A percentile compares a stretch with the other conserved stretches of the same genome.
phyloP scores from a whole-genome alignment of 2,888 invertebrate genomes.

The Drosophila kuntzei region DNA sequence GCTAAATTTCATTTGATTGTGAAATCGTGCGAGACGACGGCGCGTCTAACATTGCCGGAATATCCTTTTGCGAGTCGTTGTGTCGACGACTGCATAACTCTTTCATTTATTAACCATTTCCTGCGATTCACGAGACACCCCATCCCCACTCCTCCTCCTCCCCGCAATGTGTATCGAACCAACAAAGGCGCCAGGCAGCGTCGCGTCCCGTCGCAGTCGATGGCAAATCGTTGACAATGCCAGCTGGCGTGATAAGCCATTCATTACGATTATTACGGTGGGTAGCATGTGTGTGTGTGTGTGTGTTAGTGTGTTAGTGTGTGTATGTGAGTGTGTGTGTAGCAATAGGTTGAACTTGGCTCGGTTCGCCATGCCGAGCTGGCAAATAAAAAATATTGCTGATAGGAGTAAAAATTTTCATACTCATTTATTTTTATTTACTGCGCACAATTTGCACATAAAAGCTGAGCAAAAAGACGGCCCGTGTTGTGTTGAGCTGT shows the following conservation, averaged over 20 bases:
- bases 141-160: neutral
- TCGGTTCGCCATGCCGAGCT: constrained; percentile 35
- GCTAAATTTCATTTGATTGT: constrained; percentile 79
- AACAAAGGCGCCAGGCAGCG: constrained; percentile 68
- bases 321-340: constrained; percentile 23
- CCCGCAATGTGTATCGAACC: constrained; percentile 62
- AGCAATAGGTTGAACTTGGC: constrained; percentile 45
- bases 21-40: constrained; percentile 31
- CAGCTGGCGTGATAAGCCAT: constrained; percentile 82
- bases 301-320: constrained; percentile 1
- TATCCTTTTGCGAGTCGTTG: constrained; percentile 27
- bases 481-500: constrained; percentile 31
- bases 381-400: constrained; percentile 78
- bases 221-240: constrained; percentile 78
- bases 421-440: constrained; percentile 82
- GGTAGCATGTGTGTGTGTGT: constrained; percentile 28
- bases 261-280: constrained; percentile 80
- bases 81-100: constrained; percentile 65
- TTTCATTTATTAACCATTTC: constrained; percentile 79
- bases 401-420: constrained; percentile 81
- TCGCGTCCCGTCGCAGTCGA: constrained; percentile 15
- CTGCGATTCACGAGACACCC: constrained; percentile 40
- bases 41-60: constrained; percentile 37
- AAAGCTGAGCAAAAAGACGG: constrained; percentile 57
- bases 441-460: constrained; percentile 79